phyloP scores from a whole-genome alignment of 2,113 vertebrate species.

The Carassius auratus region DNA sequence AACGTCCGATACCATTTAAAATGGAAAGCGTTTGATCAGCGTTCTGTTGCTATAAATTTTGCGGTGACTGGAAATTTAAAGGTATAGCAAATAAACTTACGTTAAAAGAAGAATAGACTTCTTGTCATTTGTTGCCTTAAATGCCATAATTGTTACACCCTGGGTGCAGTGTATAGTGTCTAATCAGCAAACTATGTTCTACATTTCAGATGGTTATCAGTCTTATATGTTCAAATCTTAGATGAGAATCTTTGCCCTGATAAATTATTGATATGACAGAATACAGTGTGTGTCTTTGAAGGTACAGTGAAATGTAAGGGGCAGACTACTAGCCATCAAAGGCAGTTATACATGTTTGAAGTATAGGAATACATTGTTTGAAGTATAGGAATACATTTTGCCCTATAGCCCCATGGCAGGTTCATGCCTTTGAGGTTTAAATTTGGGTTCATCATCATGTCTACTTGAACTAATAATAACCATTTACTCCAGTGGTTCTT shows the following conservation, averaged over 20 bases:
- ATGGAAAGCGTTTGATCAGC: neutral
- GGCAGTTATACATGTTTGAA: conserved; percentile 10
- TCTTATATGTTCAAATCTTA: conserved; percentile 24
- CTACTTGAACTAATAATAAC: conserved; percentile 19
- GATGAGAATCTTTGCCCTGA: neutral
- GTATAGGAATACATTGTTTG: too few species aligned
- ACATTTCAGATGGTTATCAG: neutral
- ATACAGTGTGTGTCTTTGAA: conserved; percentile 26
- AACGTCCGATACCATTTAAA: neutral
- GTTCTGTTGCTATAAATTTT: neutral
- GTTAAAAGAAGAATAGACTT: neutral
- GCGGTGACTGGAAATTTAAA: neutral
- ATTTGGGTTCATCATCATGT: neutral
- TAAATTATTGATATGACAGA: conserved; percentile 36
- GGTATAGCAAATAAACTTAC: neutral
- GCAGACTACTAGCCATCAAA: conserved; percentile 23
- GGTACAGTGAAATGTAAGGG: conserved; percentile 28
- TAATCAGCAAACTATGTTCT: neutral
- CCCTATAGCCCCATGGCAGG: conserved; percentile 8
- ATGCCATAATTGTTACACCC: too few species aligned
- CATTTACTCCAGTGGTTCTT: neutral
- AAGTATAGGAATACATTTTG: conserved; percentile 1
- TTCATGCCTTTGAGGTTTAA: conserved; percentile 4
- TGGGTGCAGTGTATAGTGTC: neutral
- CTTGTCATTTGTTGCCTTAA: neutral